A percentile compares a stretch with the other conserved stretches of the same genome.
phyloP scores from a whole-genome alignment of 2,113 vertebrate genomes.

The Trogon melanurus region DNA sequence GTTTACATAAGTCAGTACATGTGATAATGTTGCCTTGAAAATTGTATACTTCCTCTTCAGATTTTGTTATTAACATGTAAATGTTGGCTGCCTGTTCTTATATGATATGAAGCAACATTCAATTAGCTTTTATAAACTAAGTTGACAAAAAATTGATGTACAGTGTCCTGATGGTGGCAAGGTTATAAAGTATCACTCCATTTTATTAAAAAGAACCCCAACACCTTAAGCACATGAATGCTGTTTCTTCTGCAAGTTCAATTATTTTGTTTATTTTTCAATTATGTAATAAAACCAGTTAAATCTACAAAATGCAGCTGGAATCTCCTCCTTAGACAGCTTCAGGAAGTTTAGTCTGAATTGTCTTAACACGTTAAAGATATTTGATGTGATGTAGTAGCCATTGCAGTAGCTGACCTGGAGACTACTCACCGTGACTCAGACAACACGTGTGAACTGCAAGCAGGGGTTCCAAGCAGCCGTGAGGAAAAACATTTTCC shows the following conservation, averaged over 20 bases:
- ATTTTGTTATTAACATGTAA: not conserved
- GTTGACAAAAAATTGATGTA: constrained; percentile 18
- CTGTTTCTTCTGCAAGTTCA: not conserved
- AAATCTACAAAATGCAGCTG: not conserved
- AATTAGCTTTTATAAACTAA: not conserved
- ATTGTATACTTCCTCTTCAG: not conserved
- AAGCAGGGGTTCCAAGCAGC: not conserved
- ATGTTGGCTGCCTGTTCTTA: not conserved
- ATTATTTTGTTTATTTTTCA: not conserved
- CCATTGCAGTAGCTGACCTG: not conserved
- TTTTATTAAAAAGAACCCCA: not conserved
- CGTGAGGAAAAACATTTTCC: not conserved
- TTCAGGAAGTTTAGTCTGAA: not conserved
- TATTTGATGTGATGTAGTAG: not conserved
- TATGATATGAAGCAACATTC: not conserved
- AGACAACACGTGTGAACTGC: not conserved
- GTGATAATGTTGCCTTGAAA: not conserved
- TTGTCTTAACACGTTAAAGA: not conserved
- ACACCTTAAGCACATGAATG: not conserved
- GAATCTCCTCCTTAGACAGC: not conserved
- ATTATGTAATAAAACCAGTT: not conserved
- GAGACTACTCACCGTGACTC: not conserved
- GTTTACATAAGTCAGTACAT: not conserved
- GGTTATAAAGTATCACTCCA: not conserved
- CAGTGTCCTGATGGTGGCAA: not conserved